phyloP scores from a whole-genome alignment of 2,797 vertebrate genomes.

The Vespertilio murinus region DNA sequence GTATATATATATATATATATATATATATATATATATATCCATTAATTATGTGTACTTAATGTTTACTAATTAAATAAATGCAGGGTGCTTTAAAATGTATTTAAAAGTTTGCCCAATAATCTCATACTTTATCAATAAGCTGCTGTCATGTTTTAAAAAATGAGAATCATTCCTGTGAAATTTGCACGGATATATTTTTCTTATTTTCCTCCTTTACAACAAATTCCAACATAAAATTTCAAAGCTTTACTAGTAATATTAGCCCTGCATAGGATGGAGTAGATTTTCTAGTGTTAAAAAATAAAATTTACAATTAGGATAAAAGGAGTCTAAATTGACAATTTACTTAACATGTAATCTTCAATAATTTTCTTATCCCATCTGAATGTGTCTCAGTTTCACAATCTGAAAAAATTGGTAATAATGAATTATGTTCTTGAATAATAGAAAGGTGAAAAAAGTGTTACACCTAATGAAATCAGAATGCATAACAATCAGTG shows the following conservation, averaged over 20 bases:
- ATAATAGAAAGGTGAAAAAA: background rate
- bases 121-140: background rate
- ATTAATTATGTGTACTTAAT: background rate
- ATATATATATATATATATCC: no score
- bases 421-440: background rate
- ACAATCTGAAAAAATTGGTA: background rate
- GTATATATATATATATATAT: background rate
- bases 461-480: background rate
- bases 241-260: background rate
- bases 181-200: background rate
- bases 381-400: background rate
- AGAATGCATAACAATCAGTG: background rate
- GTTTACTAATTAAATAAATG: background rate
- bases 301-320: background rate
- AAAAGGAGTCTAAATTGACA: background rate
- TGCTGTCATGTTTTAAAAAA: background rate
- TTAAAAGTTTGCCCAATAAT: background rate
- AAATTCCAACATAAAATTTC: background rate
- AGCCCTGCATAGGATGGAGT: background rate
- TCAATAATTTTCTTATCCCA: background rate
- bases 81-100: background rate
- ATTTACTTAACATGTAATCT: background rate
- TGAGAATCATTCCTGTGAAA: background rate
- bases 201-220: background rate
- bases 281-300: background rate